phyloP scores from a whole-genome alignment of 2,797 vertebrate genomes.

The Eupleurogrammus muticus region DNA sequence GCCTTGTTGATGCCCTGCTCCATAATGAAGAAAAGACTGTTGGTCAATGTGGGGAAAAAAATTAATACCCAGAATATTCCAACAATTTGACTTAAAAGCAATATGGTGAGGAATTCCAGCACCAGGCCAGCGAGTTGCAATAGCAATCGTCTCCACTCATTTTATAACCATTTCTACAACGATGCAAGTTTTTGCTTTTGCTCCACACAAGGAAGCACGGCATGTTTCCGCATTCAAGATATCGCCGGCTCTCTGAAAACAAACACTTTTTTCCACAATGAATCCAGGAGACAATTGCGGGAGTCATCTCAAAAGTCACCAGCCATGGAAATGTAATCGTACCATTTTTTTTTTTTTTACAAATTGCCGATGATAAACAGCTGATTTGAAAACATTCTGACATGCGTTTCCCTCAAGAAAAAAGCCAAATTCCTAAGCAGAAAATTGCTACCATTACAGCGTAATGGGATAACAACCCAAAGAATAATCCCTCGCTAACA shows the following conservation, averaged over 20 bases:
- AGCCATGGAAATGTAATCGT: slow-evolving; percentile 36
- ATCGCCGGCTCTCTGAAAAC: slow-evolving; percentile 8
- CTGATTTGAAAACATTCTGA: slow-evolving; percentile 65
- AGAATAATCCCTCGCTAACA: slow-evolving; percentile 82
- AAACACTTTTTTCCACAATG: slow-evolving; percentile 14
- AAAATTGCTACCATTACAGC: slow-evolving; percentile 82
- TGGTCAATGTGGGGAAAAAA: slow-evolving; percentile 71
- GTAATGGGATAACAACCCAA: slow-evolving; percentile 85
- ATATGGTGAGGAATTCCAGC: slow-evolving; percentile 22
- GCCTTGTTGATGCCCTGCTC: slow-evolving; percentile 79
- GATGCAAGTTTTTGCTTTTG: not conserved
- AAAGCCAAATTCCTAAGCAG: slow-evolving; percentile 78
- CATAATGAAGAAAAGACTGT: slow-evolving; percentile 74
- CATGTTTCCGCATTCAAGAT: slow-evolving; percentile 3
- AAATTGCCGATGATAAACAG: slow-evolving; percentile 62
- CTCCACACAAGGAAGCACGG: not conserved
- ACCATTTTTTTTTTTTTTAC: slow-evolving; percentile 56
- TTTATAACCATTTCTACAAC: slow-evolving; percentile 8
- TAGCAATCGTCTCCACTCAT: slow-evolving; percentile 6
- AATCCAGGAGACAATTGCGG: slow-evolving; percentile 9
- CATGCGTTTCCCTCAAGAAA: slow-evolving; percentile 49
- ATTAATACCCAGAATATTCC: slow-evolving; percentile 81
- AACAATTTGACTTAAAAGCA: slow-evolving; percentile 73
- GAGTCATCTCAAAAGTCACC: slow-evolving; percentile 18
- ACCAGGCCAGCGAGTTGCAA: slow-evolving; percentile 4